Evolutionary conservation across 2,113 vertebrate genomes (phyloP).

Genomic region (Brachionichthys hirsutus): DNA sequence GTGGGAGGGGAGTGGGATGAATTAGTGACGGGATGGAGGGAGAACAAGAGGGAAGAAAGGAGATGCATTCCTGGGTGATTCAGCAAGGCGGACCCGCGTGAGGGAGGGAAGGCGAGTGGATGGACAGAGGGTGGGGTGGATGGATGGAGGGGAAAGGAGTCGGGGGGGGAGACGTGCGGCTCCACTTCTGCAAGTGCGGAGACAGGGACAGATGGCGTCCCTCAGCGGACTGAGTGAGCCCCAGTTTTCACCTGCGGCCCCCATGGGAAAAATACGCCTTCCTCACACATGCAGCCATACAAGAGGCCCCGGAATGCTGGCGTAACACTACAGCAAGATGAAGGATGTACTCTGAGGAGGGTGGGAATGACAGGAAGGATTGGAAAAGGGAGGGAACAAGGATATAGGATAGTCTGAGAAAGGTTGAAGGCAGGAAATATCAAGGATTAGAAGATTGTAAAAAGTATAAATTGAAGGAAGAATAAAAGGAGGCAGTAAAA

Average conservation of each 20-base stretch:
- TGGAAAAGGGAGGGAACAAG: slow-evolving; percentile 43
- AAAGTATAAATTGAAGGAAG: slow-evolving; percentile 58
- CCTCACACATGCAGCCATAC: slow-evolving; percentile 72
- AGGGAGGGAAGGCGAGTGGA: slow-evolving; percentile 50
- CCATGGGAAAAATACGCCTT: slow-evolving; percentile 79
- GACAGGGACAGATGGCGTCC: slow-evolving; percentile 83
- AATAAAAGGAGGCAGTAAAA: slow-evolving; percentile 50
- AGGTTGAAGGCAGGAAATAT: slow-evolving; percentile 39
- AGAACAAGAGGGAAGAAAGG: slow-evolving; percentile 42
- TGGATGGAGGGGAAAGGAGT: slow-evolving; percentile 51
- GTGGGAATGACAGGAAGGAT: slow-evolving; percentile 20
- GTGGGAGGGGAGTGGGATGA: slow-evolving; percentile 43
- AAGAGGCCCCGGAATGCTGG: slow-evolving; percentile 75
- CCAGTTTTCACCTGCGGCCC: slow-evolving; percentile 83
- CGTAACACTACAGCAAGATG: slow-evolving; percentile 57
- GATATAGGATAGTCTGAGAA: slow-evolving; percentile 53
- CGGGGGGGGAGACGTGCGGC: slow-evolving; percentile 62
- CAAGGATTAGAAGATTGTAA: slow-evolving; percentile 57
- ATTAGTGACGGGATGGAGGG: slow-evolving; percentile 61
- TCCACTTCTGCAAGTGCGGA: slow-evolving; percentile 73
- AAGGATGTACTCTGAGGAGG: slow-evolving; percentile 48
- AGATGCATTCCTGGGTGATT: slow-evolving; percentile 64
- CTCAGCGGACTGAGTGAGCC: slow-evolving; percentile 77
- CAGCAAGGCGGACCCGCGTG: slow-evolving; percentile 51
- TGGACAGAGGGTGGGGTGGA: slow-evolving; percentile 61